phyloP scores from a whole-genome alignment of 2,888 invertebrate species.

The Candidula unifasciata region DNA sequence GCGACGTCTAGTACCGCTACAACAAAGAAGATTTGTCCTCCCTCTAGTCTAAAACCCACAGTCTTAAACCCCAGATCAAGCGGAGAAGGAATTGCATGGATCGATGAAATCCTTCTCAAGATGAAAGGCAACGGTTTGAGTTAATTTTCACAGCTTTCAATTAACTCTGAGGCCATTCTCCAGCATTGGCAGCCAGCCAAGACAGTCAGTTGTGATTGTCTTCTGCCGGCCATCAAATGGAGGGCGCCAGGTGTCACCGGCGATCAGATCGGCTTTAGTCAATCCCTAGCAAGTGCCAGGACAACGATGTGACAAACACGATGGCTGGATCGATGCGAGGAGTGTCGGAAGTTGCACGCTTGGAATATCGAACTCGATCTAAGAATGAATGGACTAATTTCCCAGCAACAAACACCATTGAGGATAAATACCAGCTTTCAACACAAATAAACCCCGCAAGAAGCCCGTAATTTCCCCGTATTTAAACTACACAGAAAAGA shows the following conservation, averaged over 20 bases:
- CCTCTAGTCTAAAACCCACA: constrained; percentile 17
- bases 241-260: constrained; percentile 47
- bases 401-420: constrained; percentile 11
- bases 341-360: constrained; percentile 42
- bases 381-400: constrained; percentile 43
- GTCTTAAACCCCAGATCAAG: constrained; percentile 2
- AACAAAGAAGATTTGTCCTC: constrained; percentile 18
- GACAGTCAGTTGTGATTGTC: constrained; percentile 42
- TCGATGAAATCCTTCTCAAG: constrained; percentile 26
- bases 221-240: constrained; percentile 45
- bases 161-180: constrained; percentile 52
- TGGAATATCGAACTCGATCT: constrained; percentile 31
- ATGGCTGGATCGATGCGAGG: constrained; percentile 24
- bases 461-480: constrained; percentile 38
- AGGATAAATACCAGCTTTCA: constrained; percentile 44
- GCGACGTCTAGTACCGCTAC: background rate
- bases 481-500: constrained; percentile 42
- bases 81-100: background rate
- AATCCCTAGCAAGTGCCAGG: constrained; percentile 41
- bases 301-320: constrained; percentile 32
- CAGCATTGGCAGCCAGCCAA: constrained; percentile 25
- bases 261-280: constrained; percentile 49
- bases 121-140: constrained; percentile 53
- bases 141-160: constrained; percentile 56
- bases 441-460: constrained; percentile 43